Evolutionary conservation across 2,113 vertebrate genomes (phyloP).

Genomic region (Bufo bufo): DNA sequence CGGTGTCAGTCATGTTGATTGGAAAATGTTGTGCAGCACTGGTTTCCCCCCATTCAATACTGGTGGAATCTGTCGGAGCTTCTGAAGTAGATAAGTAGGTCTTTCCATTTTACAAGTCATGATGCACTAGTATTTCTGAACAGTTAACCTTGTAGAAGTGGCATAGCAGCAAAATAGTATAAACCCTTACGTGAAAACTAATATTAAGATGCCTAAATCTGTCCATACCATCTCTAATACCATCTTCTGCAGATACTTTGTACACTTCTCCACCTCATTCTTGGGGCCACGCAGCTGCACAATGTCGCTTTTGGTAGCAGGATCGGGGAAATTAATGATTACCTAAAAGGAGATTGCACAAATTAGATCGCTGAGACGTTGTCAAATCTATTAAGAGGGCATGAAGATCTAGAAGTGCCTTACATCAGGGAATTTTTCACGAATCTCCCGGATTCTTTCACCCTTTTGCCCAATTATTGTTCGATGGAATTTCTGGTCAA

Average conservation of each 20-base stretch:
- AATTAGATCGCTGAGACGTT: background rate
- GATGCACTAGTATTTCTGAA: too few species aligned
- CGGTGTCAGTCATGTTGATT: too few species aligned
- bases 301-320: conserved; percentile 93
- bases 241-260: conserved; percentile 97
- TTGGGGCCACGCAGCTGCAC: conserved; percentile 96
- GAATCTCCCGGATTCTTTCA: conserved; percentile 94
- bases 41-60: too few species aligned
- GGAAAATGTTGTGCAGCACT: too few species aligned
- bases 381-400: background rate
- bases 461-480: conserved; percentile 99
- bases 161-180: too few species aligned
- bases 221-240: conserved; percentile 91
- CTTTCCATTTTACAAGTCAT: too few species aligned
- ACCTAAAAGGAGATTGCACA: conserved; percentile 73
- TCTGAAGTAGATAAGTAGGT: too few species aligned
- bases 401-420: background rate
- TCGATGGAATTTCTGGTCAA: conserved; percentile 97
- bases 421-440: conserved; percentile 97
- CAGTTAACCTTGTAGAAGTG: background rate
- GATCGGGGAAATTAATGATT: conserved; percentile 98
- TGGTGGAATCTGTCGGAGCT: too few species aligned
- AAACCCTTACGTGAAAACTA: background rate
- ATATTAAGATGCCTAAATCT: background rate
- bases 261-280: conserved; percentile 96